Percentiles rank a stretch among this genome's conserved stretches.
phyloP scores from a whole-genome alignment of 2,797 vertebrate genomes.

The Scomberomorus guttatus region DNA sequence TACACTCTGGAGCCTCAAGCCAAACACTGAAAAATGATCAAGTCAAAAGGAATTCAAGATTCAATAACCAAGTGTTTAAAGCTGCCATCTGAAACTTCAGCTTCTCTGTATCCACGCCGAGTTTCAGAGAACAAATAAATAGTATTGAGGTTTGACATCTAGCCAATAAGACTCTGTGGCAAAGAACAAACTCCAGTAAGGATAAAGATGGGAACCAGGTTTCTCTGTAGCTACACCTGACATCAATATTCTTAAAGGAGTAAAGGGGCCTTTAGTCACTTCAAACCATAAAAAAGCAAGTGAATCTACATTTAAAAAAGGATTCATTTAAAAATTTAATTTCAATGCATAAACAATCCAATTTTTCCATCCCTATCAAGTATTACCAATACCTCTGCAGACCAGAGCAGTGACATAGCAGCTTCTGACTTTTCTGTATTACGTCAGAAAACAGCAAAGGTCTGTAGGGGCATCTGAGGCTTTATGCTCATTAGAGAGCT shows the following conservation, averaged over 20 bases:
- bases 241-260: conserved; percentile 75
- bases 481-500: conserved; percentile 62
- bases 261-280: conserved; percentile 53
- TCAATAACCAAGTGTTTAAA: conserved; percentile 80
- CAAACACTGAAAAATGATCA: conserved; percentile 85
- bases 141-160: conserved; percentile 76
- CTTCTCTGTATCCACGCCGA: conserved; percentile 95
- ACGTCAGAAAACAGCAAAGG: conserved; percentile 89
- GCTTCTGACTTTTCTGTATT: conserved; percentile 90
- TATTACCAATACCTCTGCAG: conserved; percentile 86
- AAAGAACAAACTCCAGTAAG: conserved; percentile 71
- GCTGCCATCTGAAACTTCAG: conserved; percentile 89
- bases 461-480: conserved; percentile 79
- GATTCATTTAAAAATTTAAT: conserved; percentile 80
- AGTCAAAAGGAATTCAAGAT: conserved; percentile 73
- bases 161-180: conserved; percentile 87
- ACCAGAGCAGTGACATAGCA: conserved; percentile 86
- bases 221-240: conserved; percentile 94
- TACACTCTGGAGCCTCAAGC: conserved; percentile 89
- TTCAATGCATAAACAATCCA: conserved; percentile 65
- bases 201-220: conserved; percentile 84
- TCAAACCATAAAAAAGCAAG: conserved; percentile 59
- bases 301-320: conserved; percentile 59
- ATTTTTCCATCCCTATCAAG: conserved; percentile 83
- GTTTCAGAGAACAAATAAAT: conserved; percentile 95